Evolutionary conservation across 2,888 invertebrate genomes (phyloP).

Genomic region (Eupithecia subfuscata): DNA sequence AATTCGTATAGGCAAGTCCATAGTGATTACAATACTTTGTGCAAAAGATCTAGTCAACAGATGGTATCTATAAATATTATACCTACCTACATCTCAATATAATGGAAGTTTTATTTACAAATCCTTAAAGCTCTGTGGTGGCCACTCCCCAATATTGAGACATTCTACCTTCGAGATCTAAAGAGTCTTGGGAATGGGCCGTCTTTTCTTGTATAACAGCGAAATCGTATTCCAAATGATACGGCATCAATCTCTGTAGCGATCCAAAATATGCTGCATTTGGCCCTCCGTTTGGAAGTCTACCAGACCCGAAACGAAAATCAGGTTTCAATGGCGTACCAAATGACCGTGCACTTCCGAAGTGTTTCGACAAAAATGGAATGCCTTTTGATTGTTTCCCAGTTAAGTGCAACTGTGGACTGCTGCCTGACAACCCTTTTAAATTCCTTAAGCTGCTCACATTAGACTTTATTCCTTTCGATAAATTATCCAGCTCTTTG

Average conservation of each 20-base stretch:
- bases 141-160: conserved; percentile 96
- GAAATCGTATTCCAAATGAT: conserved; percentile 91
- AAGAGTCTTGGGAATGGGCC: conserved; percentile 87
- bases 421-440: conserved; percentile 87
- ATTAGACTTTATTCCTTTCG: conserved; percentile 85
- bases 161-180: conserved; percentile 92
- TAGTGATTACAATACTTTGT: conserved; percentile 78
- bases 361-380: conserved; percentile 88
- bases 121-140: conserved; percentile 89
- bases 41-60: conserved; percentile 83
- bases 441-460: conserved; percentile 81
- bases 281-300: conserved; percentile 89
- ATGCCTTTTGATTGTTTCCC: conserved; percentile 72
- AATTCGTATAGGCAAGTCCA: conserved; percentile 69
- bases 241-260: conserved; percentile 92
- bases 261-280: conserved; percentile 95
- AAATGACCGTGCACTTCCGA: conserved; percentile 91
- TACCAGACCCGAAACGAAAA: conserved; percentile 83
- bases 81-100: conserved; percentile 64
- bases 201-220: conserved; percentile 91
- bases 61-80: conserved; percentile 74
- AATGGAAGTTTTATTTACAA: conserved; percentile 77
- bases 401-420: conserved; percentile 85
- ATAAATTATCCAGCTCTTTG: conserved; percentile 92
- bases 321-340: conserved; percentile 86